Evolutionary conservation across 2,888 invertebrate genomes (phyloP), one percentile per base, ranked within the genome.

Genomic region (Eupeodes luniger): DNA sequence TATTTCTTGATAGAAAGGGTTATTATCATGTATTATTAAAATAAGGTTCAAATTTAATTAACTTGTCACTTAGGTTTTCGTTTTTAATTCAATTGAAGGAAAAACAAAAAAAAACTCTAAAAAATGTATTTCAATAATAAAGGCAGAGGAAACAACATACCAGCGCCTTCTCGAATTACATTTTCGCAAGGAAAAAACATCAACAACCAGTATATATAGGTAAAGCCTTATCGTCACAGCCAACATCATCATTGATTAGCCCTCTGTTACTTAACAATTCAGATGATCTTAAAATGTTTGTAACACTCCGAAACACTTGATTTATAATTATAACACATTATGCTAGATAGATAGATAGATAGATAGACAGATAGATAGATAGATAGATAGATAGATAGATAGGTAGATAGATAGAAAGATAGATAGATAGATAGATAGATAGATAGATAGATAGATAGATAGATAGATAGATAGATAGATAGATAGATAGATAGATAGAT

Each of bases 131-230:
- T 72, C 53, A 62, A 40, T 62, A 36, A 10, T 49, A 49, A 34
- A 27, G 27, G 27, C 2, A 40, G 36, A 72, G 49, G 57, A 75
- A 74, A 49, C 57, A 36, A 81, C 85, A 85, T 75, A 85, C 77
- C 88, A 88, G 84, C 84, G 87, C 84, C 87, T 85, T 88, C 88
- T 88, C 88, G 53, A 74, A 78, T 88, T 88, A 85, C 88, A 81
- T 78, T 69, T 81, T 36, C 51, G 69, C 77, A 81, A 74, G 49
- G 44, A 61, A 81, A 66, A 76, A 67, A 36, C 34, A 70, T 51
- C 81, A 74, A 34, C 59, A 49, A 59, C 53, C 34, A 75, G 49
- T 12, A 47, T 14, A 55, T 70, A 27, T 27, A 27, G 3, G 27
- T 27, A 61, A 16, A 72, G 47, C 49, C n/a, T 69, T 40, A 53